Evolutionary conservation across 2,113 vertebrate genomes (phyloP).

Genomic region (Ctenomys sociabilis): DNA sequence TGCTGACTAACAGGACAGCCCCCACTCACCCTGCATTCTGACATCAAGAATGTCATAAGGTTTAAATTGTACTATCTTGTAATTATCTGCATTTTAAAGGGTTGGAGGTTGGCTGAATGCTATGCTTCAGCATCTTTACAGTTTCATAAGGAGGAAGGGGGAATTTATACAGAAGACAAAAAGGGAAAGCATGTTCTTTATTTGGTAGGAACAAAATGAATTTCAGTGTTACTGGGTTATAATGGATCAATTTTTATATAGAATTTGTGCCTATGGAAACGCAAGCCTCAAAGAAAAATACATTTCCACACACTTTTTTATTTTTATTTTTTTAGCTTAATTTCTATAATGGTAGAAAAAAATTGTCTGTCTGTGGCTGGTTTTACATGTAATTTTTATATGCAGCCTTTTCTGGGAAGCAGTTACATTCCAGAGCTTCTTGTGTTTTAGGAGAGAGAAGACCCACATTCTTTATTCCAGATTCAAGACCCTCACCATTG

Average conservation of each 20-base stretch:
- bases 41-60: slow-evolving; percentile 84
- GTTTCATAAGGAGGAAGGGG: slow-evolving; percentile 87
- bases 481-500: background rate
- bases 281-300: slow-evolving; percentile 60
- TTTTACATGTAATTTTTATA: slow-evolving; percentile 1
- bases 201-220: slow-evolving; percentile 82
- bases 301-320: slow-evolving; percentile 47
- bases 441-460: slow-evolving; percentile 51
- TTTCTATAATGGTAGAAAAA: slow-evolving; percentile 44
- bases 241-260: slow-evolving; percentile 71
- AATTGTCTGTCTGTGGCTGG: slow-evolving; percentile 32
- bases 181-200: slow-evolving; percentile 82
- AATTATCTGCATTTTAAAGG: slow-evolving; percentile 87
- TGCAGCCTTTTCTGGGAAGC: slow-evolving; percentile 53
- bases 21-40: slow-evolving; percentile 70
- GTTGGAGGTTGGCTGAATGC: slow-evolving; percentile 85
- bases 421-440: slow-evolving; percentile 17
- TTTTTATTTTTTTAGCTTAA: slow-evolving; percentile 66
- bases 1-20: slow-evolving; percentile 71
- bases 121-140: slow-evolving; percentile 81
- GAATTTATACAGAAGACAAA: slow-evolving; percentile 84
- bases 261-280: slow-evolving; percentile 61
- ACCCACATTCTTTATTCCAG: background rate
- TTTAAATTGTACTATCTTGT: slow-evolving; percentile 86
- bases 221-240: slow-evolving; percentile 66